Conservation (phyloP, 2,797 vertebrate genomes). For the Molossus molossus region DNA sequence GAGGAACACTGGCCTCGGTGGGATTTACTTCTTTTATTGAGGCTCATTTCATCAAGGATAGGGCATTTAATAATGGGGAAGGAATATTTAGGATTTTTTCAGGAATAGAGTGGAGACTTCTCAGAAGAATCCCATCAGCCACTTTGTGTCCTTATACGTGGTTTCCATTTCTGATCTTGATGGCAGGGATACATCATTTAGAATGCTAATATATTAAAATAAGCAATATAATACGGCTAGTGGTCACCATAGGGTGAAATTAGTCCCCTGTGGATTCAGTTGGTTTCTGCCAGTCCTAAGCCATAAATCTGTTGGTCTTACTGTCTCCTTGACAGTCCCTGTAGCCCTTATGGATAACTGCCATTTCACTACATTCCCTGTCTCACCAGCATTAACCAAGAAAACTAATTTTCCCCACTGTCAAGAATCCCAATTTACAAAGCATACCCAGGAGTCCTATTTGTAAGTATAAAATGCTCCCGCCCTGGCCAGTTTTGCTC, state of each 20-base stretch:
- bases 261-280: not conserved
- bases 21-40: not conserved
- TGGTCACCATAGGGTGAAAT: not conserved
- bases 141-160: not conserved
- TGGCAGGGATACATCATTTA: not conserved
- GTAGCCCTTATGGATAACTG: not conserved
- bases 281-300: not conserved
- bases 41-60: not conserved
- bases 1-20: too few species aligned
- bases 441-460: not conserved
- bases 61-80: not conserved
- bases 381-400: not conserved
- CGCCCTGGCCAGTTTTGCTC: too few species aligned
- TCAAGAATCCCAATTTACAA: not conserved
- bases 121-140: not conserved
- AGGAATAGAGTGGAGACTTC: not conserved
- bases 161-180: not conserved
- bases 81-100: not conserved
- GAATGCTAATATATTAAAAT: not conserved
- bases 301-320: not conserved
- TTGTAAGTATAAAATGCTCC: not conserved
- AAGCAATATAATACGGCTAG: not conserved
- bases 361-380: not conserved
- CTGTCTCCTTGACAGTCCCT: not conserved
- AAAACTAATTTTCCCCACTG: not conserved